These are phyloP conservation scores for Antrozous pallidus DNA, from an alignment of 2,797 vertebrate species.

Conservation along the genomic window DNA sequence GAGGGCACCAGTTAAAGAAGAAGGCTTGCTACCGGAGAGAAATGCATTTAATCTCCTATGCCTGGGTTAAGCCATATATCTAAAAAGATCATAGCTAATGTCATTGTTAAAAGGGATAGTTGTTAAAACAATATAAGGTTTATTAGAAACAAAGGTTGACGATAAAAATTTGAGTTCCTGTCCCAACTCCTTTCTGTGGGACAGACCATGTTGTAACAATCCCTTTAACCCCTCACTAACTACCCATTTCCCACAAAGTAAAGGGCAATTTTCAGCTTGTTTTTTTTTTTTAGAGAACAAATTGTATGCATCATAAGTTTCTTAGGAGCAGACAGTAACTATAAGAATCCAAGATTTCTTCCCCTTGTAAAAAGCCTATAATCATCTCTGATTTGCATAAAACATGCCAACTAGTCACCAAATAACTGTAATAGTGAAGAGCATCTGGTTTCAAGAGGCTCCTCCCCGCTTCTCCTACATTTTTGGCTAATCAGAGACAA, in stretches of 20 bases:
- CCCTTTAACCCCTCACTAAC: background rate
- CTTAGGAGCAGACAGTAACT: conserved; percentile 6
- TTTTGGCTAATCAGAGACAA: conserved; percentile 52
- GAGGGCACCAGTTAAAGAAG: background rate
- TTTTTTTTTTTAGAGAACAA: background rate
- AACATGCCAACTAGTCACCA: conserved; percentile 37
- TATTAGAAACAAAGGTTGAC: conserved; percentile 17
- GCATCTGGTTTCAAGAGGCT: conserved; percentile 55
- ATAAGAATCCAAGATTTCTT: background rate
- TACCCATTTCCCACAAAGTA: background rate
- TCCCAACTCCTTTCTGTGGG: background rate
- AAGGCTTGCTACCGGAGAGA: background rate
- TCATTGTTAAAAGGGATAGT: background rate
- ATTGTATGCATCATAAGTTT: conserved; percentile 25
- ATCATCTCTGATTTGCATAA: conserved; percentile 47
- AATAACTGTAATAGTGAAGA: conserved; percentile 65
- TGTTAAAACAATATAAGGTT: background rate
- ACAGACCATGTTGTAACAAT: background rate
- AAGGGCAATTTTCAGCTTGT: background rate
- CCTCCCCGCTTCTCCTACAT: conserved; percentile 10
- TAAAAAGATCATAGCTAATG: background rate
- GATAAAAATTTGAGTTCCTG: background rate
- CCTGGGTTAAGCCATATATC: background rate
- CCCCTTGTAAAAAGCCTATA: conserved; percentile 12
- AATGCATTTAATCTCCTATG: background rate